Conservation (phyloP, 2,888 invertebrate genomes). For the Invenusta paracnida region DNA sequence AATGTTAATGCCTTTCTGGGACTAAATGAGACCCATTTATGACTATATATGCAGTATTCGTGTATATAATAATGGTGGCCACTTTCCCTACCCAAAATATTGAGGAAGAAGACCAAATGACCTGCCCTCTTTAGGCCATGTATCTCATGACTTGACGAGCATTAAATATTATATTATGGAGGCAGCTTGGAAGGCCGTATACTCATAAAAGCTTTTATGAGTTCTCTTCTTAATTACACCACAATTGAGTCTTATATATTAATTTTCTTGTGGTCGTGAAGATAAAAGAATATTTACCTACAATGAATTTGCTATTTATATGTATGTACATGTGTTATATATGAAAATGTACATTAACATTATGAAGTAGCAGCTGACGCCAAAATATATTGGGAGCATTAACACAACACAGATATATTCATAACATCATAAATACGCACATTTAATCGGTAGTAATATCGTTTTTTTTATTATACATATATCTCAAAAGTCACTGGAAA, state of each 20-base stretch:
- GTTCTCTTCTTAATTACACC: not conserved
- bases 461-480: too few species aligned
- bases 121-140: slow-evolving; percentile 23
- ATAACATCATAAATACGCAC: too few species aligned
- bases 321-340: too few species aligned
- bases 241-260: not conserved
- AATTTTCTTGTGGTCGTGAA: not conserved
- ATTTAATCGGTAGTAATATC: too few species aligned
- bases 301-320: too few species aligned
- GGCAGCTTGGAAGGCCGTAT: not conserved
- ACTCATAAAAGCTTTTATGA: not conserved
- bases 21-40: not conserved
- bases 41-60: not conserved
- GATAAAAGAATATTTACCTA: not conserved
- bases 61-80: not conserved
- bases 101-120: not conserved
- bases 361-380: too few species aligned
- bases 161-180: not conserved
- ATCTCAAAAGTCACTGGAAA: too few species aligned
- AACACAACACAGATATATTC: too few species aligned
- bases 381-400: too few species aligned
- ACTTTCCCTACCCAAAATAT: too few species aligned
- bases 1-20: not conserved
- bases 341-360: too few species aligned
- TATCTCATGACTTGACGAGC: not conserved